Evolutionary conservation across 2,113 vertebrate genomes (phyloP).

Genomic region (Prietella phreatophila): DNA sequence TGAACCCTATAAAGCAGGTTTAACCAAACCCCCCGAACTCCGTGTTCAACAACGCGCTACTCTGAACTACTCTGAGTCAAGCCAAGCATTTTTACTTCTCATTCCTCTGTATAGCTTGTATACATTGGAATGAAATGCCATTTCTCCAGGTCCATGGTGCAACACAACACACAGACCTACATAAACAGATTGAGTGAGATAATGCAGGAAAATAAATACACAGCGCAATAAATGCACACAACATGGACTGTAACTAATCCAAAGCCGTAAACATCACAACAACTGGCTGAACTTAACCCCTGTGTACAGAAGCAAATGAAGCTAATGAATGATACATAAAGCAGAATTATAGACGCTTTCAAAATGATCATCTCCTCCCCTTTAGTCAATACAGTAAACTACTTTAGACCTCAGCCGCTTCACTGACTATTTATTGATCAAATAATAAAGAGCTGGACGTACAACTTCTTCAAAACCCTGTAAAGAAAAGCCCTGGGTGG

Average conservation of each 20-base stretch:
- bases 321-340: too few species aligned
- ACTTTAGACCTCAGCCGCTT: neutral
- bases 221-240: neutral
- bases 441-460: constrained; percentile 1
- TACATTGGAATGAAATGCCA: neutral
- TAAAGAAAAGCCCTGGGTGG: neutral
- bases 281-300: neutral
- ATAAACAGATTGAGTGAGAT: neutral
- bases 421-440: constrained; percentile 10
- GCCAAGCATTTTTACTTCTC: neutral
- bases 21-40: neutral
- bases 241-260: neutral
- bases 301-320: neutral
- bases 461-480: constrained; percentile 12
- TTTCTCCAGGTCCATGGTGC: neutral
- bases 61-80: neutral
- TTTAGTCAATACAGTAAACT: neutral
- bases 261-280: neutral
- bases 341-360: neutral
- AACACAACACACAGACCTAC: neutral
- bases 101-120: neutral
- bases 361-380: neutral
- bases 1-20: neutral
- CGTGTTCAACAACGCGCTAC: neutral
- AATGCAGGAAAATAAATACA: neutral